A percentile compares a stretch with the other conserved stretches of the same genome.
These are phyloP conservation scores for Drosophila lini DNA, from an alignment of 1,140 invertebrate genomes.

Conservation along the genomic window DNA sequence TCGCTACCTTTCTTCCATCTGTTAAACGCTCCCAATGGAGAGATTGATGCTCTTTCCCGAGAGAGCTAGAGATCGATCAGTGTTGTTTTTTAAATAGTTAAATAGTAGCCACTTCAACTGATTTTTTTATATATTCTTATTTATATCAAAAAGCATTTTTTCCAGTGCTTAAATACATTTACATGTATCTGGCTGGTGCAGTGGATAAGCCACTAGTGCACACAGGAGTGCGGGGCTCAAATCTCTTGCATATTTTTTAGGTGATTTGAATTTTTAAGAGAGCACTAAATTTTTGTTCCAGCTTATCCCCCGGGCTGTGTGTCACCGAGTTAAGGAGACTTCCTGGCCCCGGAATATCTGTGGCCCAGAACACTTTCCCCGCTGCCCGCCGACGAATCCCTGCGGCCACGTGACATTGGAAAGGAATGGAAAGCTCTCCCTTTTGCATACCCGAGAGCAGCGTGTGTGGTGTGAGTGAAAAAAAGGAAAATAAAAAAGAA, in stretches of 20 bases:
- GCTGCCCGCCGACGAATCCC: constrained; percentile 23
- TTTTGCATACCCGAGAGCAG: constrained; percentile 38
- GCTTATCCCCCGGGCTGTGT: constrained; percentile 71
- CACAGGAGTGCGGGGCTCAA: constrained; percentile 11
- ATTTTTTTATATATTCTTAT: not conserved
- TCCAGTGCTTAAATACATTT: constrained; percentile 18
- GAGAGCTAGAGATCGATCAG: no score
- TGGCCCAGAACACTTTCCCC: constrained; percentile 39
- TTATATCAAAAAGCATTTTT: not conserved
- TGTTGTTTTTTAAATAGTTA: no score
- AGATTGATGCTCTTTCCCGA: no score
- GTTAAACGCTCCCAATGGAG: no score
- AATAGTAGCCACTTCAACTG: no score
- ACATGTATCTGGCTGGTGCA: constrained; percentile 28
- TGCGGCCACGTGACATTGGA: constrained; percentile 43
- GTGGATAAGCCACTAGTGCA: constrained; percentile 33
- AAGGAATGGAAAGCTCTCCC: constrained; percentile 6
- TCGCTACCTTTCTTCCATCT: no score
- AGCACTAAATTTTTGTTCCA: constrained; percentile 58
- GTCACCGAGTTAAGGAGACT: constrained; percentile 48
- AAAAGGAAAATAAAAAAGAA: not conserved
- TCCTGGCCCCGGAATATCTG: constrained; percentile 19
- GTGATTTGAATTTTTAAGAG: constrained; percentile 80
- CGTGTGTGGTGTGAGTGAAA: not conserved
- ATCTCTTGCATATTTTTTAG: constrained; percentile 74